Evolutionary conservation across 1,140 invertebrate species (phyloP).

Genomic region (Cardiocondyla obscurior): DNA sequence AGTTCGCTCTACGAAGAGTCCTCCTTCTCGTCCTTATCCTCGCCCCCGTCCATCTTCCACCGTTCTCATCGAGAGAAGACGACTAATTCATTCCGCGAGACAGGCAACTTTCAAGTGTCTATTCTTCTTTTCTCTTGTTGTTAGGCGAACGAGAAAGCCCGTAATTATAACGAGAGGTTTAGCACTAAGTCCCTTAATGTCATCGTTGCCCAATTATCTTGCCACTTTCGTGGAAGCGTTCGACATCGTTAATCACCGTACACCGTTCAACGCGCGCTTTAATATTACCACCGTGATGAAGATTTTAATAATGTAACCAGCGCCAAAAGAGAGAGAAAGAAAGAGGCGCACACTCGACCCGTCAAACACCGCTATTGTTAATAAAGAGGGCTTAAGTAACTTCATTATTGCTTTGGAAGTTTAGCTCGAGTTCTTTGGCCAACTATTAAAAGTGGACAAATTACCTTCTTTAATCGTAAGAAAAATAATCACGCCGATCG

Average conservation of each 20-base stretch:
- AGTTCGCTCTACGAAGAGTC: constrained; percentile 70
- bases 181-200: constrained; percentile 68
- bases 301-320: constrained; percentile 50
- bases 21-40: constrained; percentile 47
- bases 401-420: constrained; percentile 35
- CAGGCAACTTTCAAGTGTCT: constrained; percentile 68
- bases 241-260: constrained; percentile 47
- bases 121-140: constrained; percentile 71
- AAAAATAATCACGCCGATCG: constrained; percentile 17
- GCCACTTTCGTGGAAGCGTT: constrained; percentile 53
- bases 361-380: constrained; percentile 32
- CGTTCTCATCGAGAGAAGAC: constrained; percentile 68
- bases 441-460: not conserved
- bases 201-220: constrained; percentile 64
- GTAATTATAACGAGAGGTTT: constrained; percentile 70
- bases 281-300: constrained; percentile 42
- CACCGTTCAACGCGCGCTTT: constrained; percentile 11
- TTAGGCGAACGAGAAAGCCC: constrained; percentile 67
- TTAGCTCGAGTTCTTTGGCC: not conserved
- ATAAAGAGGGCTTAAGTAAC: constrained; percentile 22
- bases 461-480: not conserved
- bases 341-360: not conserved
- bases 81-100: constrained; percentile 71
- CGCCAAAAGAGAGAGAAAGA: not conserved
- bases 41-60: constrained; percentile 55